Evolutionary conservation across 2,113 vertebrate species (phyloP).

Genomic region (Callorhinus ursinus): DNA sequence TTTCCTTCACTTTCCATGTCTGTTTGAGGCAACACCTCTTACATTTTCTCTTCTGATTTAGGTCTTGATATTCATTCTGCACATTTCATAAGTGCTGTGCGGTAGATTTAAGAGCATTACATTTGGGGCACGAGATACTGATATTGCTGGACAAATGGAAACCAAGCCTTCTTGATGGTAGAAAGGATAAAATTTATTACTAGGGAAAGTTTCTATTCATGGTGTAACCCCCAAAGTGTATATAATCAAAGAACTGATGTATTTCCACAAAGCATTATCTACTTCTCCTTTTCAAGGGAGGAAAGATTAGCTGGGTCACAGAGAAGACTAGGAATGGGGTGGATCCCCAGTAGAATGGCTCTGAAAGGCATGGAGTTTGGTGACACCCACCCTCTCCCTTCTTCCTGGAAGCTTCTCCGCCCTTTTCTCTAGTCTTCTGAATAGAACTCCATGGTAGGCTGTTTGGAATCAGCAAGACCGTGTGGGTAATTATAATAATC

Average conservation of each 20-base stretch:
- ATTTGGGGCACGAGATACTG: not conserved
- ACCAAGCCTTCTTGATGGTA: not conserved
- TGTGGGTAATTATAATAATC: constrained; percentile 67
- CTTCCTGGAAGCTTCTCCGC: not conserved
- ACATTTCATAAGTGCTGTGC: not conserved
- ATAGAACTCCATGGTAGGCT: constrained; percentile 36
- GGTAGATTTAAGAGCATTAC: not conserved
- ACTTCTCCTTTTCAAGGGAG: not conserved
- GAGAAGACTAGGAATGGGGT: not conserved
- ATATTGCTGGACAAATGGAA: not conserved
- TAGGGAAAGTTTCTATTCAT: constrained; percentile 44
- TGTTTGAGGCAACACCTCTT: not conserved
- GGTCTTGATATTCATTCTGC: constrained; percentile 18
- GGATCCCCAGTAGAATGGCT: not conserved
- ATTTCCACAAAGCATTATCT: constrained; percentile 39
- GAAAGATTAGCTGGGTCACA: not conserved
- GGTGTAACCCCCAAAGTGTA: not conserved
- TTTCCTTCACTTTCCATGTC: constrained; percentile 47
- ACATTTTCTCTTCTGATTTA: not conserved
- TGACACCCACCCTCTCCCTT: not conserved
- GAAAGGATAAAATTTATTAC: not conserved
- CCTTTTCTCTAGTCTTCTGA: constrained; percentile 47
- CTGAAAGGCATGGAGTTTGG: not conserved
- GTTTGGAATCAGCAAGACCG: constrained; percentile 19
- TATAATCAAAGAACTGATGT: not conserved